Evolutionary conservation across 2,888 invertebrate species (phyloP), one percentile per base, ranked within the genome.

Genomic region (Tricholauxania praeusta): DNA sequence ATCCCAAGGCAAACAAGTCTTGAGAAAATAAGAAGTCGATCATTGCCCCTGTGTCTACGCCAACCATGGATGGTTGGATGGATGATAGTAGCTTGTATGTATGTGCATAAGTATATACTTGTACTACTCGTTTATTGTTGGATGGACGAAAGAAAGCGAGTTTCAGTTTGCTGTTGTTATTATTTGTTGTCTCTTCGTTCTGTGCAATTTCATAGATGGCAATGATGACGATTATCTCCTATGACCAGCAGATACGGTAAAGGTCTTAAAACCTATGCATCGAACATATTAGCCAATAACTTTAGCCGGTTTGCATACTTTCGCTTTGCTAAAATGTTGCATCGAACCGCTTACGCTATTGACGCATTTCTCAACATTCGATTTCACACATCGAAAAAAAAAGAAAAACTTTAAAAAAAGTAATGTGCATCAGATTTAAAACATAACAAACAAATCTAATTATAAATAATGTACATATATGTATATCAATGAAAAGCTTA

Each of bases 1-100:
- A 79, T 80, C 79, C 84, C 84, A 84, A 85, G 84, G 84, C 83
- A 83, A 85, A 85, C 84, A 76, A 82, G 84, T 85, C 80, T 82
- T 76, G 77, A 55, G 76, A 78, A 77, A 76, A 75, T 72, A 51
- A 73, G 71, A 68, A 74, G 77, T 74, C 79, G 80, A 79, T 78
- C 80, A 77, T 78, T 80, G 77, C 77, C 75, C 77, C 75, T 74
- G 47, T 55, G 47, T 60, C 55, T 49, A 59, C 63, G 49, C 49
- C 49, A 49, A 28, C 59, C n/a, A 57, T 17, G 22, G 59, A 22
- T 39, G 39, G 39, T 39, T 39, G 39, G 39, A 39, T 39, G 39
- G 39, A 39, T 39, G 39, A 39, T 39, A 15, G 55, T 55, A 55
- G 19, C 55, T 19, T 17, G 53, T 53, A 28, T 28, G 15, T 60